These are phyloP conservation scores for Saccopteryx bilineata DNA, from an alignment of 2,113 vertebrate genomes.

Conservation along the genomic window DNA sequence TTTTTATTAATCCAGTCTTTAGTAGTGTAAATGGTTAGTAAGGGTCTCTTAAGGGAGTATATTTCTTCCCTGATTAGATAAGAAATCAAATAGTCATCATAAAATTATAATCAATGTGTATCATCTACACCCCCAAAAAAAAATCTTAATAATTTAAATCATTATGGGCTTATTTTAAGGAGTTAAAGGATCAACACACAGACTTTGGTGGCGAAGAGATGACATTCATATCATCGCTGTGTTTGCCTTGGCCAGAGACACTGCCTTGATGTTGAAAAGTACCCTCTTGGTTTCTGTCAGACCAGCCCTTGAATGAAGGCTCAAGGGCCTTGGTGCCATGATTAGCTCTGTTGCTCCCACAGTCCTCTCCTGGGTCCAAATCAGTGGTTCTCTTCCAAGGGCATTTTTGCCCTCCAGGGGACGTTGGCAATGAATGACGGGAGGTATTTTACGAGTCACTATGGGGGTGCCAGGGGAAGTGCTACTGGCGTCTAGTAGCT, in stretches of 20 bases:
- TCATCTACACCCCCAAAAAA: slow-evolving; percentile 65
- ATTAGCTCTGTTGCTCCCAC: not conserved
- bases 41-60: slow-evolving; percentile 84
- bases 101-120: slow-evolving; percentile 81
- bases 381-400: not conserved
- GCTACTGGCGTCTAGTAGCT: not conserved
- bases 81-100: slow-evolving; percentile 76
- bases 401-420: not conserved
- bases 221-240: not conserved
- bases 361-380: not conserved
- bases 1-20: slow-evolving; percentile 81
- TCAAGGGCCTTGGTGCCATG: not conserved
- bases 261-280: not conserved
- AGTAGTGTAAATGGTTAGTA: slow-evolving; percentile 83
- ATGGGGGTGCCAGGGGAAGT: accelerated
- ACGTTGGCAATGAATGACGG: not conserved
- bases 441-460: not conserved
- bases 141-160: slow-evolving; percentile 75
- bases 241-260: not conserved
- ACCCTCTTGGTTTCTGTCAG: not conserved
- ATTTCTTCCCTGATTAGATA: slow-evolving; percentile 80
- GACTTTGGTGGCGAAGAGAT: slow-evolving; percentile 65
- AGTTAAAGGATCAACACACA: slow-evolving; percentile 77
- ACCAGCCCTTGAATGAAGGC: not conserved
- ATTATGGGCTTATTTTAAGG: slow-evolving; percentile 69